A percentile compares a stretch with the other conserved stretches of the same genome.
phyloP scores from a whole-genome alignment of 2,888 invertebrate species.

The Agonopterix arenella region DNA sequence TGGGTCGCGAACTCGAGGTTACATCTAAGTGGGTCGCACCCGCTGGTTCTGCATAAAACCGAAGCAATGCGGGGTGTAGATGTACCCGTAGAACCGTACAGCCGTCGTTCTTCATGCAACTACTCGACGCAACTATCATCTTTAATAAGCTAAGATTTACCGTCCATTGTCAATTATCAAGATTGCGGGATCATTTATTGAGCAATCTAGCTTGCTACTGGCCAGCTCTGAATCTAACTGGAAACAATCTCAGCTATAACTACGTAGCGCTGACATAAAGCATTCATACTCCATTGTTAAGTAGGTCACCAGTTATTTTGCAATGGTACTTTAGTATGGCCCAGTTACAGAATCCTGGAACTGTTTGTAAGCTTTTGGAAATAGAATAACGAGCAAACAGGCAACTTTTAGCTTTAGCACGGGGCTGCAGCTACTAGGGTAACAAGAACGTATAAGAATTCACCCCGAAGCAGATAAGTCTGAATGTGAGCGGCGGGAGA shows the following conservation, averaged over 20 bases:
- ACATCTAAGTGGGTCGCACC: background rate
- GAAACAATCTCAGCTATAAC: background rate
- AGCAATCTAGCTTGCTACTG: conserved; percentile 15
- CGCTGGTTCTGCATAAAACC: background rate
- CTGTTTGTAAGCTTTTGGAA: background rate
- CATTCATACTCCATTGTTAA: conserved; percentile 7
- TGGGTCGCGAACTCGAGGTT: conserved; percentile 2
- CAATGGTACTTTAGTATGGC: conserved; percentile 14
- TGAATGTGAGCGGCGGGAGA: conserved; percentile 18
- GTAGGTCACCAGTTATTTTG: conserved; percentile 13
- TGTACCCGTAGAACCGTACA: too few relatives aligned
- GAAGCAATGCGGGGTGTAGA: too few relatives aligned
- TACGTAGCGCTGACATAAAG: background rate
- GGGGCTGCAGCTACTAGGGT: conserved; percentile 20
- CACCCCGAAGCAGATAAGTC: conserved; percentile 22
- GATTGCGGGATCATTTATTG: conserved; percentile 29
- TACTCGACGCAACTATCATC: background rate
- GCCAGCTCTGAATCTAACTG: conserved; percentile 10
- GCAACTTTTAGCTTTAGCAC: background rate
- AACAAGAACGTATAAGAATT: conserved; percentile 23
- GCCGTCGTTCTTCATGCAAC: background rate
- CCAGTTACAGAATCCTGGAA: conserved; percentile 5
- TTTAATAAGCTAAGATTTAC: conserved; percentile 36
- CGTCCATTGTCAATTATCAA: conserved; percentile 36
- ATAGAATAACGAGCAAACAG: background rate